These are phyloP conservation scores for Epinephelus awoara DNA, from an alignment of 2,797 vertebrate genomes.

Conservation along the genomic window DNA sequence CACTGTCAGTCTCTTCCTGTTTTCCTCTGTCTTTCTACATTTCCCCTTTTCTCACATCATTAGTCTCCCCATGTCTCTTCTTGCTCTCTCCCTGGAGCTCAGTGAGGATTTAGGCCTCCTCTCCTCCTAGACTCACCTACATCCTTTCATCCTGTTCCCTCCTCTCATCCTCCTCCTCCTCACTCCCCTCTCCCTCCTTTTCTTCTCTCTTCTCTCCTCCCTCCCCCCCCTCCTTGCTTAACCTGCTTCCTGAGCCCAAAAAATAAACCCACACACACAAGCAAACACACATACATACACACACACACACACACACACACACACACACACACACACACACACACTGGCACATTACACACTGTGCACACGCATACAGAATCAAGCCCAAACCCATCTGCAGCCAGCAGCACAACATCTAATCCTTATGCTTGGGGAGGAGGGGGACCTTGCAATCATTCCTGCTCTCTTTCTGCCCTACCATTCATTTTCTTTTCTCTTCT, in stretches of 20 bases:
- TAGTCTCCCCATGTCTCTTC: slow-evolving; percentile 61
- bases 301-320: slow-evolving; percentile 36
- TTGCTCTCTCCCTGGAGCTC: slow-evolving; percentile 67
- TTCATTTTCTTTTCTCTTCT: slow-evolving; percentile 59
- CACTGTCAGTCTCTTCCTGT: slow-evolving; percentile 44
- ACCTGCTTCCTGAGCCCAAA: slow-evolving; percentile 71
- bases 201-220: slow-evolving; percentile 19
- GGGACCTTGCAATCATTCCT: slow-evolving; percentile 55
- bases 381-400: slow-evolving; percentile 76
- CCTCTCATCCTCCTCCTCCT: slow-evolving; percentile 50
- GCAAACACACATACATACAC: slow-evolving; percentile 35
- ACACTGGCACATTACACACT: slow-evolving; percentile 46
- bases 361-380: slow-evolving; percentile 59
- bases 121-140: slow-evolving; percentile 76
- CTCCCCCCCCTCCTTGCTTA: slow-evolving; percentile 48
- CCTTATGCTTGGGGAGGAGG: slow-evolving; percentile 67
- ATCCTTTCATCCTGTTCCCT: slow-evolving; percentile 74
- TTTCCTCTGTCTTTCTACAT: slow-evolving; percentile 54
- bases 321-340: slow-evolving; percentile 41
- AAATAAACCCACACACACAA: slow-evolving; percentile 51
- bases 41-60: slow-evolving; percentile 68
- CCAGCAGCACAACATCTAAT: slow-evolving; percentile 79
- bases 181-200: slow-evolving; percentile 38
- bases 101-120: slow-evolving; percentile 76
- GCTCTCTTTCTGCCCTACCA: slow-evolving; percentile 59